These are phyloP conservation scores for Leptinotarsa defecta DNA, from an alignment of 1,140 invertebrate genomes.

Conservation along the genomic window DNA sequence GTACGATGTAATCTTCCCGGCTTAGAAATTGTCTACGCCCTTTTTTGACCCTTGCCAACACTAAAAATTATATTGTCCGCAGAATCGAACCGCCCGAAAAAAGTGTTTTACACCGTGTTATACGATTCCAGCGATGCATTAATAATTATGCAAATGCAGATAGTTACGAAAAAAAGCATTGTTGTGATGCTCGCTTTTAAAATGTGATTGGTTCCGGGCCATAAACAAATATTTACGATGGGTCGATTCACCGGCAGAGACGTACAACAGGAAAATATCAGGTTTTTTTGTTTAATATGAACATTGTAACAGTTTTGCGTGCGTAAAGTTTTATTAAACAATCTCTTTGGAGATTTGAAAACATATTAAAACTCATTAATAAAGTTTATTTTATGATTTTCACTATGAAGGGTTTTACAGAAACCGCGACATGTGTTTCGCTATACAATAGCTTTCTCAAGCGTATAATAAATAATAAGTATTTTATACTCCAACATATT, in stretches of 20 bases:
- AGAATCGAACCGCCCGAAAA: slow-evolving; percentile 16
- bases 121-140: slow-evolving; percentile 21
- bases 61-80: slow-evolving; percentile 24
- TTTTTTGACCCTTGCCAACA: slow-evolving; percentile 21
- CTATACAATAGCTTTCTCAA: too few relatives aligned
- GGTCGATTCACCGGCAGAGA: not conserved
- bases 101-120: not conserved
- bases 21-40: slow-evolving; percentile 19
- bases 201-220: slow-evolving; percentile 24
- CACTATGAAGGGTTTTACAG: too few relatives aligned
- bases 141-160: slow-evolving; percentile 23
- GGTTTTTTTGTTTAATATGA: not conserved
- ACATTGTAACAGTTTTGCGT: too few relatives aligned
- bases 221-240: slow-evolving; percentile 27
- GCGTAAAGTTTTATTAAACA: too few relatives aligned
- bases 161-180: slow-evolving; percentile 18
- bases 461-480: too few relatives aligned
- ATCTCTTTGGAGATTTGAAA: too few relatives aligned
- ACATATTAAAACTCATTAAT: too few relatives aligned
- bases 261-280: not conserved
- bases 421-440: too few relatives aligned
- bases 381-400: too few relatives aligned
- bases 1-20: slow-evolving; percentile 8
- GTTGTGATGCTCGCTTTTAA: slow-evolving; percentile 25
- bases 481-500: too few relatives aligned